Conservation (phyloP, 1,140 invertebrate genomes). For the Macrobrachium nipponense region DNA sequence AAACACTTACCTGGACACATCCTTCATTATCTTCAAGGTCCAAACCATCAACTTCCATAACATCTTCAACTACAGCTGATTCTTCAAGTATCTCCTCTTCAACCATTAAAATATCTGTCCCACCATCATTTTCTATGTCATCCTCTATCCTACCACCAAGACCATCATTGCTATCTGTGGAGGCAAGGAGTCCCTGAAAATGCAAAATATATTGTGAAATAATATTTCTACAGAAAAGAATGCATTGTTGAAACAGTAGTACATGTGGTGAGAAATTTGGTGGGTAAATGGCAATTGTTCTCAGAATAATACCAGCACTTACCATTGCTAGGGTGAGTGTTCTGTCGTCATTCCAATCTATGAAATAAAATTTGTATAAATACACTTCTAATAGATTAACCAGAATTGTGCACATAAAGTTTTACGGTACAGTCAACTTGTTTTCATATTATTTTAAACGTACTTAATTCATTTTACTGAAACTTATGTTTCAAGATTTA, state of each 20-base stretch:
- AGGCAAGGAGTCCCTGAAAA: conserved; percentile 37
- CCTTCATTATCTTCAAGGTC: conserved; percentile 42
- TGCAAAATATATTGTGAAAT: neutral
- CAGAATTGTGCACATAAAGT: too few species aligned
- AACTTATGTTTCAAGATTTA: too few species aligned
- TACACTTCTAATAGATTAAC: too few species aligned
- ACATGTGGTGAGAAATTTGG: neutral
- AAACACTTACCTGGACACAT: conserved; percentile 39
- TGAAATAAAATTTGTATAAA: too few species aligned
- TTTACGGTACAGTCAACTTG: too few species aligned
- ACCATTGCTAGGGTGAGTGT: too few species aligned
- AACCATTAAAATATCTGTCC: conserved; percentile 40
- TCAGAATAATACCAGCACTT: too few species aligned
- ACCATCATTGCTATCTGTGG: conserved; percentile 43
- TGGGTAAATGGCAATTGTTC: too few species aligned
- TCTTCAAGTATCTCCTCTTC: conserved; percentile 44
- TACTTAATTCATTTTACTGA: too few species aligned
- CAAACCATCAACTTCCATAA: conserved; percentile 54
- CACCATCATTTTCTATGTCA: conserved; percentile 38
- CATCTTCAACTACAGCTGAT: conserved; percentile 44
- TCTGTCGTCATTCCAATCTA: too few species aligned
- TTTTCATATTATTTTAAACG: too few species aligned
- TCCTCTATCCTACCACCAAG: conserved; percentile 26
- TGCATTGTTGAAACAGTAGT: neutral
- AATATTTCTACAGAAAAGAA: too few species aligned